Evolutionary conservation across 2,888 invertebrate genomes (phyloP), one percentile per base, ranked within the genome.

Genomic region (Rhamphomyia laevipes): DNA sequence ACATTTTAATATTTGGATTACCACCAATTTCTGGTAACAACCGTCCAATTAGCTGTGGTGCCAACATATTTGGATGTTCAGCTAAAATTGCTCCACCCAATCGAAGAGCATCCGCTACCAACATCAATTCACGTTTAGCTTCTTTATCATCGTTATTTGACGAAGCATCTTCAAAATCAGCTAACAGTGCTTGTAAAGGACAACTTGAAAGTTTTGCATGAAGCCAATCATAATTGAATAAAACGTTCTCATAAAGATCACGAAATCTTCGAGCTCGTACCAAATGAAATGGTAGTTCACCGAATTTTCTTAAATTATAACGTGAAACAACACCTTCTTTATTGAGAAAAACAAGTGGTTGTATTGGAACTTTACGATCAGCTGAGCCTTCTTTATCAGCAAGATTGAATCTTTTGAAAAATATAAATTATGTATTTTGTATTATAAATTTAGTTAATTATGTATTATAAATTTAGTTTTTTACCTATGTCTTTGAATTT

Each of bases 151-250:
- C 86, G 12, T 90, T 86, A 64, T 90, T 82, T 7, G 71, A 73
- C 52, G 86, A 85, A 0, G 93, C 86, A 64, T 97, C 96, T 70
- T 97, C 96, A 61, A 94, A 96, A 70, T 97, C 97, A 6, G 91
- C 87, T 9, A 97, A 73, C 1, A 96, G 86, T 0, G 93, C 86
- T 68, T 96, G 96, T 13, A 99, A 75, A 0, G 97, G 96, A 65
- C 96, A 96, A 60, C 93, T 91, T 57, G 86, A 87, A 1, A 96
- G 75, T 65, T 97, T 97, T 0, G 96, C 94, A 64, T 95, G 94
- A 0, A 97, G 75, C 93, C 96, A 99, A 61, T 92, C 87, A 66
- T 96, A 97, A 71, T 96, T 96, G 72, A 99, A 99, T 0, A 97
- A 75, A 0, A 96, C 95, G 63, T 93, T 82, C 40, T 85, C 83